These are phyloP conservation scores for Sebastes oblongus DNA, from an alignment of 2,797 vertebrate species.

Conservation along the genomic window DNA sequence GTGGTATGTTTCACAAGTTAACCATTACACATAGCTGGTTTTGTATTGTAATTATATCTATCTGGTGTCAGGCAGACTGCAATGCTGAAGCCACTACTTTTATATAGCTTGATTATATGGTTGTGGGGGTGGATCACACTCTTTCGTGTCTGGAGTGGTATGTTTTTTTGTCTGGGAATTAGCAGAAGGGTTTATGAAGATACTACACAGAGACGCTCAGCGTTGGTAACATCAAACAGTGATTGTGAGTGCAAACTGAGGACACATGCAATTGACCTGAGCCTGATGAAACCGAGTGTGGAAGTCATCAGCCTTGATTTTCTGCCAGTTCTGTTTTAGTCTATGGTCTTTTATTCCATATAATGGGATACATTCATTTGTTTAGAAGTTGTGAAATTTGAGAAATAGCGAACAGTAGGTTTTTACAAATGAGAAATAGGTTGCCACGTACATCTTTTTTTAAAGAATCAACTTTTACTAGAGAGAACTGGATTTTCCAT, in stretches of 20 bases:
- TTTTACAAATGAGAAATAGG: background rate
- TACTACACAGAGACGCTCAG: slow-evolving; percentile 3
- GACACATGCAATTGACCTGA: background rate
- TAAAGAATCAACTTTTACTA: slow-evolving; percentile 25
- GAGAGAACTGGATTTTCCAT: slow-evolving; percentile 44
- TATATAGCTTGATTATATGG: slow-evolving; percentile 90
- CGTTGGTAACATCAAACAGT: slow-evolving; percentile 4
- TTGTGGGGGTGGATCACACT: slow-evolving; percentile 65
- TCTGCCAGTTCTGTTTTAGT: slow-evolving; percentile 1
- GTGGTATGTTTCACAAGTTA: slow-evolving; percentile 80
- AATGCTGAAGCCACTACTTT: slow-evolving; percentile 82
- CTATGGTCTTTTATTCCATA: background rate
- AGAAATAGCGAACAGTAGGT: background rate
- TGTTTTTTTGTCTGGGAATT: slow-evolving; percentile 62
- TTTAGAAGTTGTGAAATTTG: background rate
- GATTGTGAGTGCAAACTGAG: slow-evolving; percentile 27
- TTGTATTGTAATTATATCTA: slow-evolving; percentile 87
- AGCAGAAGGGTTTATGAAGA: slow-evolving; percentile 43
- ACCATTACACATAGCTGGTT: slow-evolving; percentile 83
- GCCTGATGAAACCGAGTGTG: background rate
- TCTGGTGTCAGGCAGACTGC: slow-evolving; percentile 87
- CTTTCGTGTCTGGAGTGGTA: slow-evolving; percentile 65
- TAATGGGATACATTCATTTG: background rate
- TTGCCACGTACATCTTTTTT: background rate
- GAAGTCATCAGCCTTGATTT: background rate